These are phyloP conservation scores for Hafferia zeledoni DNA, from an alignment of 2,797 vertebrate genomes.

Conservation along the genomic window DNA sequence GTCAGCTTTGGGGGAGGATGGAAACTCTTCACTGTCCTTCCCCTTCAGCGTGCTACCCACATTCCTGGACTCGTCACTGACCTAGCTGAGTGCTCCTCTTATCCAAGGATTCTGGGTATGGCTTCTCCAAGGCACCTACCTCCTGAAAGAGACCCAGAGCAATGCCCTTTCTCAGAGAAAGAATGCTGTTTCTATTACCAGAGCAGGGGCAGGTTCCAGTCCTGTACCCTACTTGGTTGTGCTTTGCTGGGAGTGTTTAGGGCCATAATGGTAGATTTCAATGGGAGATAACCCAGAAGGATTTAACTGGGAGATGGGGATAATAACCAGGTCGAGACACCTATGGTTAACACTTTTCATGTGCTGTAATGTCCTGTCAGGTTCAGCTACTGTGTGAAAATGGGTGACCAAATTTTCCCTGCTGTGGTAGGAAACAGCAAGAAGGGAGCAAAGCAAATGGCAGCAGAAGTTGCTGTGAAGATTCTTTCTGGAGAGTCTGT, in stretches of 20 bases:
- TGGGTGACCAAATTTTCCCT: conserved; percentile 87
- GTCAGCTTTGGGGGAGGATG: background rate
- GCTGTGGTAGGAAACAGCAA: conserved; percentile 92
- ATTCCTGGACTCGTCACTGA: accelerated
- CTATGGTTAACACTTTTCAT: background rate
- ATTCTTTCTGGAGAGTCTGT: conserved; percentile 82
- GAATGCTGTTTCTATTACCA: background rate
- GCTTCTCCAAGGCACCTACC: background rate
- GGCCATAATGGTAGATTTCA: background rate
- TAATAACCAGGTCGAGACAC: background rate
- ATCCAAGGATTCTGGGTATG: background rate
- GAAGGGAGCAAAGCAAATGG: conserved; percentile 93
- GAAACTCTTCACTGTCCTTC: background rate
- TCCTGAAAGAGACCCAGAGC: background rate
- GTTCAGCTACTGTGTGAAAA: conserved; percentile 92
- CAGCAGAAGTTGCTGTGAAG: conserved; percentile 93
- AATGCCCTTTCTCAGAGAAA: background rate
- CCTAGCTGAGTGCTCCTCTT: background rate
- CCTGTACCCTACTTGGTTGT: background rate
- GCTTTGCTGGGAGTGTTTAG: background rate
- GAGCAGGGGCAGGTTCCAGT: background rate
- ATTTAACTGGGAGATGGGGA: background rate
- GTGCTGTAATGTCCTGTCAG: conserved; percentile 72
- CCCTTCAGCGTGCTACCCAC: accelerated
- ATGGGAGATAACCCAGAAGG: background rate